Conservation (phyloP, 2,113 vertebrate genomes). For the Datnioides undecimradiatus region DNA sequence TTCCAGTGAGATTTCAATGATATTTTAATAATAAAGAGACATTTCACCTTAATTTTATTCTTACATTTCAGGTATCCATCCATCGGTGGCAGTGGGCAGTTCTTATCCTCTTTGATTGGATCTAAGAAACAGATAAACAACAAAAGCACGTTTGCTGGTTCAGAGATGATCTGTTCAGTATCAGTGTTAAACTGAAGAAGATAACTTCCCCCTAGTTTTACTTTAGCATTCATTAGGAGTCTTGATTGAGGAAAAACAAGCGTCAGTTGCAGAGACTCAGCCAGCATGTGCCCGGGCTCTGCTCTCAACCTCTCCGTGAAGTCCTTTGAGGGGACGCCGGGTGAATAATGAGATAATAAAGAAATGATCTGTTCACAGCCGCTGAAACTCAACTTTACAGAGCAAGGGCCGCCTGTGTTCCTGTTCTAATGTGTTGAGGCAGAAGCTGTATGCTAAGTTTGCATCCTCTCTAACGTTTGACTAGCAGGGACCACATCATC, state of each 20-base stretch:
- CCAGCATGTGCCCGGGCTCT: too few species aligned
- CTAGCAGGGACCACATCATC: too few species aligned
- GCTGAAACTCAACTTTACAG: too few species aligned
- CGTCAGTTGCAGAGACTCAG: too few species aligned
- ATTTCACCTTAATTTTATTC: conserved; percentile 22
- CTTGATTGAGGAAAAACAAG: too few species aligned
- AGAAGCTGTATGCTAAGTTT: too few species aligned
- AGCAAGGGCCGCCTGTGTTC: too few species aligned
- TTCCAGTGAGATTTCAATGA: neutral
- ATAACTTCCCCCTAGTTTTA: neutral
- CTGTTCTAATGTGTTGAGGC: too few species aligned
- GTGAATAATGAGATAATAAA: neutral
- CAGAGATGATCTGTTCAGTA: neutral
- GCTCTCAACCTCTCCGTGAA: neutral
- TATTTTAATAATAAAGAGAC: neutral
- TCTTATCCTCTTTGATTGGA: conserved; percentile 4
- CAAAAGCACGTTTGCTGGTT: too few species aligned
- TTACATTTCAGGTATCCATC: conserved; percentile 12
- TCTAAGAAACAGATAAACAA: conserved; percentile 9
- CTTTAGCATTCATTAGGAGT: neutral
- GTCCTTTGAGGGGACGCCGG: neutral
- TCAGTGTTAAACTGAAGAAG: neutral
- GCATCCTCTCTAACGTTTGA: too few species aligned
- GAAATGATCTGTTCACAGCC: too few species aligned
- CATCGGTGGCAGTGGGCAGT: conserved; percentile 32